Evolutionary conservation across 2,888 invertebrate species (phyloP), one percentile per base, ranked within the genome.

Genomic region (Erynnis tages): DNA sequence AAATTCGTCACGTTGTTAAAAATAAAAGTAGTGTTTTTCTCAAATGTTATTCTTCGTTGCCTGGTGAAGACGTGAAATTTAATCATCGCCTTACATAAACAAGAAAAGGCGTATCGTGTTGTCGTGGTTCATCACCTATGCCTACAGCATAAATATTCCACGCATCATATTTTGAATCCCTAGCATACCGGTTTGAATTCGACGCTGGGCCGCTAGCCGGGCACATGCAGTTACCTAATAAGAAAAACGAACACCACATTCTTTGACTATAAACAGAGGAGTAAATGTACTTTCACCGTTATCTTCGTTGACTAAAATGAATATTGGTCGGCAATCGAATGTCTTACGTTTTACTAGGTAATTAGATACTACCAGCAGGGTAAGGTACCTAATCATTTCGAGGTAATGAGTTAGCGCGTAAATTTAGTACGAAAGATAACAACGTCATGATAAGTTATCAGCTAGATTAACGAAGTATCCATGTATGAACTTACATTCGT

Each of bases 181-280:
- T 41, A 4, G 13, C 32, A 14, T 59, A 56, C 57, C 57, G 56
- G 59, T 59, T 59, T 54, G 50, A 53, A 54, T 57, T 49, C 38
- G 21, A 55, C 50, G 30, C 48, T 53, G 30, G 17, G 38, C 50
- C 48, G 27, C 19, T 8, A 11, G 6, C 5, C 32, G 37, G 14
- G 37, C 29, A 19, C 19, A 30, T 30, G 30, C 44, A 11, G 23
- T 43, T 34, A 45, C 57, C 53, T 45, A 54, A 50, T 52, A 53
- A 45, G 48, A 50, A 41, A 53, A 38, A 45, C 53, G 45, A 54
- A 47, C 47, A 49, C 41, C 46, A 35, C 48, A 60, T 63, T 59
- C 55, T 54, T 53, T 35, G 46, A 43, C 55, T 55, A 45, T 54
- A 59, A 55, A 56, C 32, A 46, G 30, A 49, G 41, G 35, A 19